Evolutionary conservation across 2,888 invertebrate genomes (phyloP).

Genomic region (Synergus japonicus): DNA sequence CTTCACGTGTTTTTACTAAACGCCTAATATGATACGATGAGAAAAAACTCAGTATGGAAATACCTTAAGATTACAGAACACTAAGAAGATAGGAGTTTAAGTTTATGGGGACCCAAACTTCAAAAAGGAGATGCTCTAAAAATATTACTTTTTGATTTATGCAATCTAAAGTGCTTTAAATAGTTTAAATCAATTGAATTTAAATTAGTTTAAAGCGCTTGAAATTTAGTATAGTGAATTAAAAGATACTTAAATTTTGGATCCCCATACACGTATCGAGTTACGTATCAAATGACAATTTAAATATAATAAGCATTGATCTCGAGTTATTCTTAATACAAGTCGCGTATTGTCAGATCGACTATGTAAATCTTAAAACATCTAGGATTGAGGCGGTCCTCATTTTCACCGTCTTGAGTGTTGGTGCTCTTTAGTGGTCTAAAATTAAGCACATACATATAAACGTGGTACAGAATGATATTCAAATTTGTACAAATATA

Average conservation of each 20-base stretch:
- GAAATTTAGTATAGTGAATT: neutral
- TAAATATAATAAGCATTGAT: constrained; percentile 24
- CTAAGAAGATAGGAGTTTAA: constrained; percentile 48
- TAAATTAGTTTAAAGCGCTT: neutral
- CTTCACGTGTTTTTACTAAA: constrained; percentile 53
- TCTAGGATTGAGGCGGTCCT: constrained; percentile 22
- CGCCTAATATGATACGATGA: constrained; percentile 26
- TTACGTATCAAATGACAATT: constrained; percentile 14
- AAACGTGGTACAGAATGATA: constrained; percentile 11
- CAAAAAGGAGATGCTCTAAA: neutral
- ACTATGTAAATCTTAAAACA: constrained; percentile 29
- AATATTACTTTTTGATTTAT: neutral
- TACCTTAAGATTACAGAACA: constrained; percentile 62
- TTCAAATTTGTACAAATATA: constrained; percentile 32
- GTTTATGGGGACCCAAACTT: neutral
- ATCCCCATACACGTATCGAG: constrained; percentile 4
- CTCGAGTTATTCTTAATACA: constrained; percentile 19
- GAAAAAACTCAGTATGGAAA: constrained; percentile 56
- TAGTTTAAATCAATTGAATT: neutral
- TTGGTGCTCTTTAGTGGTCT: neutral
- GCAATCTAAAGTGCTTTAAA: too few species aligned
- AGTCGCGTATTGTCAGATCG: constrained; percentile 38
- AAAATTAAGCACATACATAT: constrained; percentile 15
- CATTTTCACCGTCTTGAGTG: constrained; percentile 5
- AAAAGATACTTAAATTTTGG: constrained; percentile 12